Percentiles rank a stretch among this genome's conserved stretches.
Evolutionary conservation across 2,888 invertebrate genomes (phyloP).

Genomic region (Phyto melanocephala): DNA sequence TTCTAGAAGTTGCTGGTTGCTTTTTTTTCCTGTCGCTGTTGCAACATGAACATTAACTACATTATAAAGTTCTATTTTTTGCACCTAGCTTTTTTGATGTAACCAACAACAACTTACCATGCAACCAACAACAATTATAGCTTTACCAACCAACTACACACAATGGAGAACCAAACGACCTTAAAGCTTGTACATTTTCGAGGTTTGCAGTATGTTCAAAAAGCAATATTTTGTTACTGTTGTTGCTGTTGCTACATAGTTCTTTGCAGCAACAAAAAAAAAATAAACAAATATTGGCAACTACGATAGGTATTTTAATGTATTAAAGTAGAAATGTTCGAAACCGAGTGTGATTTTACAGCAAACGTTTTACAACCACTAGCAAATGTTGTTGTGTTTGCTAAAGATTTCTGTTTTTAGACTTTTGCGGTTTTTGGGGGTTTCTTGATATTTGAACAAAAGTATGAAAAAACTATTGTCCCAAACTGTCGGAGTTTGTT

Average conservation of each 20-base stretch:
- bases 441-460: background rate
- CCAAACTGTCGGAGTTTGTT: background rate
- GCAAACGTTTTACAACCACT: constrained; percentile 42
- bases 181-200: constrained; percentile 56
- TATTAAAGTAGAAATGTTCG: constrained; percentile 14
- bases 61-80: constrained; percentile 49
- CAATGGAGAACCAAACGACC: constrained; percentile 57
- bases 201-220: constrained; percentile 30
- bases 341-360: constrained; percentile 51
- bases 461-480: background rate
- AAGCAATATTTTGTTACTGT: constrained; percentile 17
- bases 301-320: background rate
- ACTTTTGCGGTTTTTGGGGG: constrained; percentile 40
- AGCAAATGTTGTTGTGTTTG: background rate
- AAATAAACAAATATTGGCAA: background rate
- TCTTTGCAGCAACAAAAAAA: constrained; percentile 16
- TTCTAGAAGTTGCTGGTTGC: constrained; percentile 3
- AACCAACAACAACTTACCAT: background rate
- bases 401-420: constrained; percentile 20
- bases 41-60: constrained; percentile 27
- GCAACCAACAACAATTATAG: constrained; percentile 25
- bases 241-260: background rate
- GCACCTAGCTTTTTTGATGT: constrained; percentile 21
- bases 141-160: constrained; percentile 16
- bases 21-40: constrained; percentile 5